Conservation (phyloP, 2,888 invertebrate species). For the Temnothorax rugatulus region DNA sequence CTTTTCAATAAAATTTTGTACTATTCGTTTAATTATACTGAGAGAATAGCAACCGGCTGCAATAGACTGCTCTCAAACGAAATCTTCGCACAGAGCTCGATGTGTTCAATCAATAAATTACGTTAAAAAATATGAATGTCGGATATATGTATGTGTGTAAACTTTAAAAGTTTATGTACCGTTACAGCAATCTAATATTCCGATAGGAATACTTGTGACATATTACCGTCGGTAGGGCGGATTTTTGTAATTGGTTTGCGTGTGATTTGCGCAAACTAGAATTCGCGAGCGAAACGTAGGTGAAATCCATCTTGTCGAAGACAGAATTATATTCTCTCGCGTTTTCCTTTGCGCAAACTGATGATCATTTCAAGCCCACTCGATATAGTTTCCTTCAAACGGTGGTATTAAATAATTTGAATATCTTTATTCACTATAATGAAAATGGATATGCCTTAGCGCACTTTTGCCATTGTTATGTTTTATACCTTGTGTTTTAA, state of each 20-base stretch:
- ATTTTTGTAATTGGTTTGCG: constrained; percentile 73
- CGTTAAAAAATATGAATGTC: constrained; percentile 77
- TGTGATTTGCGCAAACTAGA: constrained; percentile 72
- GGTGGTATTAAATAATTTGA: constrained; percentile 3
- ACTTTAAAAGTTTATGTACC: constrained; percentile 65
- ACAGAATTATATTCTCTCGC: constrained; percentile 19
- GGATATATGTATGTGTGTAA: constrained; percentile 67
- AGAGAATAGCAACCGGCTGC: constrained; percentile 70
- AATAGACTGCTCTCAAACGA: constrained; percentile 64
- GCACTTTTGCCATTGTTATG: not conserved
- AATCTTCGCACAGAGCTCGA: constrained; percentile 68
- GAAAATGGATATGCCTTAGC: constrained; percentile 18
- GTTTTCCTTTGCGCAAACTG: constrained; percentile 61
- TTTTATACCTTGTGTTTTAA: not conserved
- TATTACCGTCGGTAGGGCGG: constrained; percentile 78
- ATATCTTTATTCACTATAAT: not conserved
- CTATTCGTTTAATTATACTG: constrained; percentile 75
- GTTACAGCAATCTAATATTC: constrained; percentile 73
- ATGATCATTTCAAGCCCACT: constrained; percentile 63
- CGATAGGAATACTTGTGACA: constrained; percentile 80
- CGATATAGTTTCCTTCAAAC: constrained; percentile 56
- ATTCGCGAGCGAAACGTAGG: constrained; percentile 63
- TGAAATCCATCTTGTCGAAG: not conserved
- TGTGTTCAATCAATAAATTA: constrained; percentile 71
- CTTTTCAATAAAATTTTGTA: constrained; percentile 68